A percentile compares a stretch with the other conserved stretches of the same genome.
These are phyloP conservation scores for Oxygymnocypris stewartii DNA, from an alignment of 2,113 vertebrate species.

Conservation along the genomic window DNA sequence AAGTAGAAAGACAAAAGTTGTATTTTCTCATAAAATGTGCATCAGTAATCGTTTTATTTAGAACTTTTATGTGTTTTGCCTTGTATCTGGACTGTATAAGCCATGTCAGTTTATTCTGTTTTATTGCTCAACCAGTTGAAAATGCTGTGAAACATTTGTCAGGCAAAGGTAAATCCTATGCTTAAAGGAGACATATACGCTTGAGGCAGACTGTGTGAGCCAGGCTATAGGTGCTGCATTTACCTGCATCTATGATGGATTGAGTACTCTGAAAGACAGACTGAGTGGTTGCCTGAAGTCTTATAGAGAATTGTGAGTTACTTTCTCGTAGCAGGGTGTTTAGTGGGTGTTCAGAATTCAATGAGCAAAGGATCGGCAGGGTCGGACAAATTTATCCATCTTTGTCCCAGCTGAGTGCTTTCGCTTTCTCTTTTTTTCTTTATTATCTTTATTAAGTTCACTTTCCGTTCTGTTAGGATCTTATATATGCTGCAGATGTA, in stretches of 20 bases:
- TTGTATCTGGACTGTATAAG: not conserved
- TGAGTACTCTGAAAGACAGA: not conserved
- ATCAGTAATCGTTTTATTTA: not conserved
- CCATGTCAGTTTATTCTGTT: not conserved
- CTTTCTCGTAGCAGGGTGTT: conserved; percentile 15
- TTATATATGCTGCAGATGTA: not conserved
- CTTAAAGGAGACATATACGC: not conserved
- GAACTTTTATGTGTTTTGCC: too few species aligned
- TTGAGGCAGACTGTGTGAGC: not conserved
- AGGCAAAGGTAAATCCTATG: not conserved
- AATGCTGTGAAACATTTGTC: not conserved
- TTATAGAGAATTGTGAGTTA: not conserved
- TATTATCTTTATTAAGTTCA: not conserved
- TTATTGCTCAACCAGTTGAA: not conserved
- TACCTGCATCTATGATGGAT: not conserved
- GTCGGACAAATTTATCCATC: conserved; percentile 32
- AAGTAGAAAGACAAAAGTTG: not conserved
- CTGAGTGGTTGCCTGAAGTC: not conserved
- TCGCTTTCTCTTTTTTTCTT: not conserved
- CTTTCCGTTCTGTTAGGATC: conserved; percentile 3
- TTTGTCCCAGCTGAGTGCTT: conserved; percentile 31
- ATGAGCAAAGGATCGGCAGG: conserved; percentile 19
- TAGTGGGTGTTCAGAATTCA: conserved; percentile 36
- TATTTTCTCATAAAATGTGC: not conserved
- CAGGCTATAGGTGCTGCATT: not conserved